A percentile compares a stretch with the other conserved stretches of the same genome.
These are phyloP conservation scores for Drosophila persimilis DNA, from an alignment of 1,140 invertebrate species.

Conservation along the genomic window DNA sequence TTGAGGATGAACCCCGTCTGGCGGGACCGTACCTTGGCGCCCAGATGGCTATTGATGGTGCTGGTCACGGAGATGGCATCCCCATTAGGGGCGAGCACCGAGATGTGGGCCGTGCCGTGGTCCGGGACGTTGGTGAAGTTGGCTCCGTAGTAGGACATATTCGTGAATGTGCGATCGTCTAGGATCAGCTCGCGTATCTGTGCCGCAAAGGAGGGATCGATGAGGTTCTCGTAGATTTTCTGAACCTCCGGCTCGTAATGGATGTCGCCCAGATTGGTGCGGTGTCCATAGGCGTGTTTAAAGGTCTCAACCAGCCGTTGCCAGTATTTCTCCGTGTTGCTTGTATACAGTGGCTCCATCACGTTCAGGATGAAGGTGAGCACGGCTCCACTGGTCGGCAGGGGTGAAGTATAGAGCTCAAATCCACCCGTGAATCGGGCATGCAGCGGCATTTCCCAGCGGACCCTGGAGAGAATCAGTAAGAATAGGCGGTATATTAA, in stretches of 20 bases:
- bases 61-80: conserved; percentile 97
- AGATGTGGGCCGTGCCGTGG: conserved; percentile 95
- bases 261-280: conserved; percentile 94
- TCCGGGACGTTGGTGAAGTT: conserved; percentile 85
- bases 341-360: conserved; percentile 87
- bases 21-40: conserved; percentile 89
- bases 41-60: conserved; percentile 94
- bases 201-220: conserved; percentile 85
- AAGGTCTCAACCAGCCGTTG: conserved; percentile 95
- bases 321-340: conserved; percentile 84
- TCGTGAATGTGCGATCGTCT: conserved; percentile 88
- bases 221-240: conserved; percentile 54
- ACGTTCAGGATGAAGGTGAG: conserved; percentile 93
- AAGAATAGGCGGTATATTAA: too few species aligned
- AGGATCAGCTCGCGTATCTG: conserved; percentile 85
- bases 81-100: conserved; percentile 92
- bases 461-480: conserved; percentile 48
- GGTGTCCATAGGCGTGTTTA: conserved; percentile 96
- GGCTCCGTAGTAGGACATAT: conserved; percentile 89
- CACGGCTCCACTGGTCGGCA: conserved; percentile 92
- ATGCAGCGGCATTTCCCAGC: conserved; percentile 86
- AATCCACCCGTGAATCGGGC: conserved; percentile 85
- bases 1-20: conserved; percentile 97
- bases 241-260: conserved; percentile 83
- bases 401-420: conserved; percentile 89